These are phyloP conservation scores for Heterochromis multidens DNA, from an alignment of 2,113 vertebrate species.

Conservation along the genomic window DNA sequence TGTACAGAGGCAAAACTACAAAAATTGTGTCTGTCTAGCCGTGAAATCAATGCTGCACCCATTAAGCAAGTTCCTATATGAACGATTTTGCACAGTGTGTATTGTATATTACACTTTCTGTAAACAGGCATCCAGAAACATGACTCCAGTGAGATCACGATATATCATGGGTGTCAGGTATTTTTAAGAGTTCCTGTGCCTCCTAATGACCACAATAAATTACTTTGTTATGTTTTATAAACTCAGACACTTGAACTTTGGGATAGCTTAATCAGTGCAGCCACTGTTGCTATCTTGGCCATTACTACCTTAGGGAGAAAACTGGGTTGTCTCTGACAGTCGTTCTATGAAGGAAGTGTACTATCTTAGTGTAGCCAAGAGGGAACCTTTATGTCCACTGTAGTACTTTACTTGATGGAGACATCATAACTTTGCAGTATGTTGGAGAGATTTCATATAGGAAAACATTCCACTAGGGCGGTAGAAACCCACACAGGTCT, in stretches of 20 bases:
- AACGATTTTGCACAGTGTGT: background rate
- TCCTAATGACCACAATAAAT: background rate
- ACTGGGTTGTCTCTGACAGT: background rate
- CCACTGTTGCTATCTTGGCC: background rate
- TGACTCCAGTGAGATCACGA: background rate
- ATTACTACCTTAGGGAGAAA: background rate
- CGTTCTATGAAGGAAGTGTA: background rate
- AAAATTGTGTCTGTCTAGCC: too few relatives aligned
- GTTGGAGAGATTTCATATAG: constrained; percentile 8
- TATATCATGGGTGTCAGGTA: background rate
- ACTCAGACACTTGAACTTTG: background rate
- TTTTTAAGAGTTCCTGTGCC: background rate
- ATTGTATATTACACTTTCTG: background rate
- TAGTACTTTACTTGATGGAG: background rate
- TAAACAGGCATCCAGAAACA: background rate
- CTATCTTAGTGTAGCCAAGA: background rate
- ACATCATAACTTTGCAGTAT: constrained; percentile 34
- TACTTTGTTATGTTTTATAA: background rate
- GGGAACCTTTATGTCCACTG: background rate
- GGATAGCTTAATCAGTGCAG: background rate
- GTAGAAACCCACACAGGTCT: constrained; percentile 11
- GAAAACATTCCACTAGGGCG: constrained; percentile 16
- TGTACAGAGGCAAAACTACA: background rate
- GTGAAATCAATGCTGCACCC: too few relatives aligned
- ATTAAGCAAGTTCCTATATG: background rate